A percentile compares a stretch with the other conserved stretches of the same genome.
Evolutionary conservation across 1,140 invertebrate genomes (phyloP).

Genomic region (Mylabris phalerata): DNA sequence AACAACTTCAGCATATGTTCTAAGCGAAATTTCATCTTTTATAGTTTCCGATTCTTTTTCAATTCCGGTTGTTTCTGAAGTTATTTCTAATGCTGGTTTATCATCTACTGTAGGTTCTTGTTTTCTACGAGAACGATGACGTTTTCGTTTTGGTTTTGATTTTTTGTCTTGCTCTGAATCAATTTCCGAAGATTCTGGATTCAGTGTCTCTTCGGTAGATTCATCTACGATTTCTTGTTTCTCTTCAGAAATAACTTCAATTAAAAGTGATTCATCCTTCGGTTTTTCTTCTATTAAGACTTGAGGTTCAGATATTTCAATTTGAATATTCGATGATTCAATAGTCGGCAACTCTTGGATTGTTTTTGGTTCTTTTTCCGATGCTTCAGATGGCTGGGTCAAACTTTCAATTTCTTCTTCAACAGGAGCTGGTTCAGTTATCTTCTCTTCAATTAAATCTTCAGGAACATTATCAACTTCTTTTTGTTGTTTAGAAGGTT

Average conservation of each 20-base stretch:
- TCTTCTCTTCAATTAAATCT: background rate
- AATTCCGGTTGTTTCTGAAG: background rate
- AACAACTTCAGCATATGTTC: no score
- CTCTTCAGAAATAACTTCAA: background rate
- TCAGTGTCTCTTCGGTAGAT: background rate
- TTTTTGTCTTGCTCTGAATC: no score
- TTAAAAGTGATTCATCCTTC: background rate
- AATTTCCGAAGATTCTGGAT: no score
- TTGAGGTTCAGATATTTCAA: no score
- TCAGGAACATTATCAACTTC: no score
- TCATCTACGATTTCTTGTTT: background rate
- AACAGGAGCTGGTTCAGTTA: background rate
- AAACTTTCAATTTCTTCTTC: background rate
- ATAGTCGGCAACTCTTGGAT: background rate
- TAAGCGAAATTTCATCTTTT: background rate
- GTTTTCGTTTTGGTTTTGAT: no score
- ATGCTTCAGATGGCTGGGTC: no score
- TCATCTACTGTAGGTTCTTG: constrained; percentile 7
- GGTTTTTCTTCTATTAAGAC: background rate
- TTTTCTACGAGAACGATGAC: no score
- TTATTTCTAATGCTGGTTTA: constrained; percentile 11
- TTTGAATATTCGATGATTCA: no score
- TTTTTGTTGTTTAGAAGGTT: background rate
- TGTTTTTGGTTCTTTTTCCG: background rate
- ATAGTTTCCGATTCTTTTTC: background rate